Percentiles rank a stretch among this genome's conserved stretches.
phyloP scores from a whole-genome alignment of 2,888 invertebrate species.

The Beris chalybata region DNA sequence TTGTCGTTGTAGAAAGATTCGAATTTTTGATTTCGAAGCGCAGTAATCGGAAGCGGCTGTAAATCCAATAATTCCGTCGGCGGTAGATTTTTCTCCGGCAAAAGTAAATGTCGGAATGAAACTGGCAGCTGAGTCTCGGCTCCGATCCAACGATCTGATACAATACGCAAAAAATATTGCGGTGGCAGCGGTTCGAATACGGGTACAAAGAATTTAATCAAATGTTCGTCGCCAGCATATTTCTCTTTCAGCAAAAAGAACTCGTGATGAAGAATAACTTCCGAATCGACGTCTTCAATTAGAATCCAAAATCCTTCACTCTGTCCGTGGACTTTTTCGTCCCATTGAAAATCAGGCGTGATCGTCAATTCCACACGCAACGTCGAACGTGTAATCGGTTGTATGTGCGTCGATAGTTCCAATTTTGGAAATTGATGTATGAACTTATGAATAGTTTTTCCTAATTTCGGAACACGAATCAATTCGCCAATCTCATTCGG shows the following conservation, averaged over 20 bases:
- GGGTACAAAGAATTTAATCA: slow-evolving; percentile 96
- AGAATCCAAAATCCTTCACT: slow-evolving; percentile 88
- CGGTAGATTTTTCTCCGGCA: slow-evolving; percentile 97
- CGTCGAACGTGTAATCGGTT: slow-evolving; percentile 93
- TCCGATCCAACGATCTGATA: slow-evolving; percentile 91
- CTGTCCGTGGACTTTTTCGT: slow-evolving; percentile 84
- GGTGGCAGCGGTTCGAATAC: slow-evolving; percentile 98
- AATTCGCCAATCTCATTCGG: slow-evolving; percentile 96
- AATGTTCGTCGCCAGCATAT: slow-evolving; percentile 92
- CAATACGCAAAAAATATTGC: slow-evolving; percentile 92
- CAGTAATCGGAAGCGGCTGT: slow-evolving; percentile 93
- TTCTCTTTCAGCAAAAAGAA: slow-evolving; percentile 92
- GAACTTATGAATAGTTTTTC: slow-evolving; percentile 89
- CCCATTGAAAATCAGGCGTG: slow-evolving; percentile 99
- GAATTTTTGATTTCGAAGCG: slow-evolving; percentile 82
- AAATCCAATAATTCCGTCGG: slow-evolving; percentile 96
- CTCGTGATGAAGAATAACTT: slow-evolving; percentile 92
- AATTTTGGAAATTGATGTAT: slow-evolving; percentile 93
- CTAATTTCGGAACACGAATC: slow-evolving; percentile 55
- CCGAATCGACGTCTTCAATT: slow-evolving; percentile 85
- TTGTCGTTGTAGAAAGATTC: slow-evolving; percentile 83
- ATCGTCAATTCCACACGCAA: slow-evolving; percentile 94
- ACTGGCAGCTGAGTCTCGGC: slow-evolving; percentile 96
- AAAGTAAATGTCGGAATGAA: slow-evolving; percentile 93
- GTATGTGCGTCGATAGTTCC: slow-evolving; percentile 94